Conservation (phyloP, 2,113 vertebrate species). For the Cyanistes caeruleus region DNA sequence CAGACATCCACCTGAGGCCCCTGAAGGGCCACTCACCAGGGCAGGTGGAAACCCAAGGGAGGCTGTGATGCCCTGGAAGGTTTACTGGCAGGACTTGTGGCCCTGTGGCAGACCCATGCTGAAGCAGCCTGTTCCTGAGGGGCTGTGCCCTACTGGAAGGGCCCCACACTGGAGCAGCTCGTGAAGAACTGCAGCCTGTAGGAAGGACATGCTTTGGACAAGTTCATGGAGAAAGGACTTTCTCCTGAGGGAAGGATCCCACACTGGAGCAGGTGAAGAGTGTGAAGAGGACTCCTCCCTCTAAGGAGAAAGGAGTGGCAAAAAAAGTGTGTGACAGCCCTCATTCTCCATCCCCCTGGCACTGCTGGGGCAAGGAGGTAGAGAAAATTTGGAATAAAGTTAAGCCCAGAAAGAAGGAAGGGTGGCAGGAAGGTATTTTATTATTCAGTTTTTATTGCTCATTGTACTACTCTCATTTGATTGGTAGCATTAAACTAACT, state of each 20-base stretch:
- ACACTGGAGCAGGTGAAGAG: background rate
- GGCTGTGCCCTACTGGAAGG: background rate
- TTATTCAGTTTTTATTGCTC: background rate
- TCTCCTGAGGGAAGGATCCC: background rate
- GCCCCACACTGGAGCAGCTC: fast-evolving
- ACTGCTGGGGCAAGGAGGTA: fast-evolving
- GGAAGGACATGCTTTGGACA: fast-evolving
- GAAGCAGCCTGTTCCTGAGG: background rate
- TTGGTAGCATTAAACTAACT: background rate
- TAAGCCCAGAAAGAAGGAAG: background rate
- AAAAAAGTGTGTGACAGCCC: fast-evolving
- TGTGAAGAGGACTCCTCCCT: background rate
- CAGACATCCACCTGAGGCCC: background rate
- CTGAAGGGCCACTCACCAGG: background rate
- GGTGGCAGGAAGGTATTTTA: background rate
- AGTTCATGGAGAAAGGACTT: background rate
- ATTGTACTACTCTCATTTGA: background rate
- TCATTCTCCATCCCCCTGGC: background rate
- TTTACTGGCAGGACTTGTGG: background rate
- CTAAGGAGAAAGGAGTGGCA: background rate
- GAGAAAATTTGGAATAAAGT: background rate
- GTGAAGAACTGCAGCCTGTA: background rate
- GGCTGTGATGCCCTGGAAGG: background rate
- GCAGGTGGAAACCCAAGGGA: background rate
- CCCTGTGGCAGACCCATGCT: background rate